Evolutionary conservation across 2,797 vertebrate genomes (phyloP).

Genomic region (Tamandua tetradactyla): DNA sequence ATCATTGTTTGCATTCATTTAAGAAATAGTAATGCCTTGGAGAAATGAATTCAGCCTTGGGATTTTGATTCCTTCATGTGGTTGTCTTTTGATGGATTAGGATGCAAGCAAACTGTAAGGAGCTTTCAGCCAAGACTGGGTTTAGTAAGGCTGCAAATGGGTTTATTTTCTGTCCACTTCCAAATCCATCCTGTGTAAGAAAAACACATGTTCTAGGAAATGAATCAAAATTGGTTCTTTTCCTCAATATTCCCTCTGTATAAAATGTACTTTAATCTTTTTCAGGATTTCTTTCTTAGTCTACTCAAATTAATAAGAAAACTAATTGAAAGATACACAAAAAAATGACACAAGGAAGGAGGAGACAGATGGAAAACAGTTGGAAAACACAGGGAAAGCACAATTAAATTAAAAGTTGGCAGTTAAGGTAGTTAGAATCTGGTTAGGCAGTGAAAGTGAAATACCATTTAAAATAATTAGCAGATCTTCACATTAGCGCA

Average conservation of each 20-base stretch:
- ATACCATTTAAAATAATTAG: background rate
- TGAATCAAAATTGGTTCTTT: no score
- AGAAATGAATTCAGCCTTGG: background rate
- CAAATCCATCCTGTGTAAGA: background rate
- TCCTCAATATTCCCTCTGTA: rapidly evolving
- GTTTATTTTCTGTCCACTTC: background rate
- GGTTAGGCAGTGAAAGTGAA: background rate
- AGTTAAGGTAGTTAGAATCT: background rate
- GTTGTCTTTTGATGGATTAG: no score
- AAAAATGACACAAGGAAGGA: background rate
- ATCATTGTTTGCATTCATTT: background rate
- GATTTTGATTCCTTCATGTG: background rate
- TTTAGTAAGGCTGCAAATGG: background rate
- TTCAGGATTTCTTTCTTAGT: background rate
- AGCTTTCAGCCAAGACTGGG: background rate
- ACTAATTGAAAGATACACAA: background rate
- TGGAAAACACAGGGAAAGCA: background rate
- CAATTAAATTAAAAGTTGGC: background rate
- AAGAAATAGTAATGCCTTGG: background rate
- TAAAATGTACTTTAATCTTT: background rate
- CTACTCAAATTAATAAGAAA: background rate
- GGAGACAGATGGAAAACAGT: rapidly evolving
- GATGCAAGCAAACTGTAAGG: background rate
- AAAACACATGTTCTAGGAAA: background rate
- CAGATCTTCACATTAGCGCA: background rate